Evolutionary conservation across 2,797 vertebrate species (phyloP).

Genomic region (Macrochelys suwanniensis): DNA sequence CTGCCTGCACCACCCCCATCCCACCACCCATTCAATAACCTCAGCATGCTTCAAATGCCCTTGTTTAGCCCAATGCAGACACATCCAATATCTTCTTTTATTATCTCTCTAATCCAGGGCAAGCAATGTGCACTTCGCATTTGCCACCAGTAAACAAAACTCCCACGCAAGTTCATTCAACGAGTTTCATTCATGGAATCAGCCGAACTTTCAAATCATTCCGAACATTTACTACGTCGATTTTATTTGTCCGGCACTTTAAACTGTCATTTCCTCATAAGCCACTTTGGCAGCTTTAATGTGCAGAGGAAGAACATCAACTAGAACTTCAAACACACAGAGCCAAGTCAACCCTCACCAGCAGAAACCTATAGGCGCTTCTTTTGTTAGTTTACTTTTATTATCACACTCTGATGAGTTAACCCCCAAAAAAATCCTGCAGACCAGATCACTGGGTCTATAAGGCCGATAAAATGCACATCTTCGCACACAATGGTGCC

Average conservation of each 20-base stretch:
- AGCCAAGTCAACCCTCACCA: constrained; percentile 1
- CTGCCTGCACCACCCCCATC: neutral
- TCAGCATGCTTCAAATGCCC: neutral
- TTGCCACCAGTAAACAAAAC: neutral
- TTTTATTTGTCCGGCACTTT: constrained; percentile 5
- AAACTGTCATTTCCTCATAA: constrained; percentile 10
- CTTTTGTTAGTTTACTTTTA: constrained; percentile 69
- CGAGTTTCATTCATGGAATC: neutral
- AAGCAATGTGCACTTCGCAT: neutral
- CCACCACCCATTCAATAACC: neutral
- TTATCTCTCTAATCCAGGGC: neutral
- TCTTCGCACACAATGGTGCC: neutral
- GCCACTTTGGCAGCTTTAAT: neutral
- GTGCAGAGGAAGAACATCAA: neutral
- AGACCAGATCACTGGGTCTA: neutral
- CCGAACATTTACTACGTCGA: neutral
- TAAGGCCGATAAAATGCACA: neutral
- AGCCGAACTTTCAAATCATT: constrained; percentile 6
- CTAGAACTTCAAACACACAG: neutral
- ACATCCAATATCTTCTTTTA: neutral
- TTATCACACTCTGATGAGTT: constrained; percentile 39
- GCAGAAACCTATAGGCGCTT: constrained; percentile 18
- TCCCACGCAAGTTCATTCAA: neutral
- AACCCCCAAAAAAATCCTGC: neutral
- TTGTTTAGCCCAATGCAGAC: neutral